Percentiles rank a stretch among this genome's conserved stretches.
Conservation (phyloP, 2,797 vertebrate species). For the Pipistrellus pygmaeus region DNA sequence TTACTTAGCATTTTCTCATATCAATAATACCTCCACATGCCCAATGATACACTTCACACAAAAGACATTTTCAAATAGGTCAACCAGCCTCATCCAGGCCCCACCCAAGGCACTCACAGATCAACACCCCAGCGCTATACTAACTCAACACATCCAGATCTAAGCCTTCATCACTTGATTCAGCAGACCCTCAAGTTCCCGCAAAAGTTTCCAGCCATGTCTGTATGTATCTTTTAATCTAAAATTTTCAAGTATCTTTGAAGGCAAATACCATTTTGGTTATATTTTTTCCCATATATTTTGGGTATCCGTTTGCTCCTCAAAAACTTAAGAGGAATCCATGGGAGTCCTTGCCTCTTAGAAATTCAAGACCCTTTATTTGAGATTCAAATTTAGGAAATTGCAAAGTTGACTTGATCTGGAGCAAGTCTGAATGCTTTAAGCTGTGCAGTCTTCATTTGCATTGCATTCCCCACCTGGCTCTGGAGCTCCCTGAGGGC, state of each 20-base stretch:
- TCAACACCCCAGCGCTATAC: too few species aligned
- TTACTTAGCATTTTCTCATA: too few species aligned
- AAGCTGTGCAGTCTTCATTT: too few species aligned
- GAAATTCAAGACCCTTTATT: neutral
- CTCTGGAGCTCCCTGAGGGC: neutral
- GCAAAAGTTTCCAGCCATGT: too few species aligned
- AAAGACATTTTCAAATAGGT: too few species aligned
- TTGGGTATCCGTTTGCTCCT: neutral
- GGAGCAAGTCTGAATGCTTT: neutral
- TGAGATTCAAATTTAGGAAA: neutral
- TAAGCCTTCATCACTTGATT: too few species aligned
- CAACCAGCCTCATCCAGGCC: too few species aligned
- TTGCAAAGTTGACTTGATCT: neutral
- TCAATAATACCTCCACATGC: too few species aligned
- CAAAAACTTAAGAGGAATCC: neutral
- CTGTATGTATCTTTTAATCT: conserved; percentile 22
- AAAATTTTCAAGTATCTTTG: conserved; percentile 26
- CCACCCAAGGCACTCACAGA: too few species aligned
- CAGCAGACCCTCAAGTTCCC: too few species aligned
- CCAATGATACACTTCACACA: too few species aligned
- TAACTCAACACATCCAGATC: too few species aligned
- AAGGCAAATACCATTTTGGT: conserved; percentile 22
- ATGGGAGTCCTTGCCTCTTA: neutral
- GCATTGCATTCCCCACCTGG: neutral
- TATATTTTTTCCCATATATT: neutral